Evolutionary conservation across 1,140 invertebrate species (phyloP).

Genomic region (Euura lappo): DNA sequence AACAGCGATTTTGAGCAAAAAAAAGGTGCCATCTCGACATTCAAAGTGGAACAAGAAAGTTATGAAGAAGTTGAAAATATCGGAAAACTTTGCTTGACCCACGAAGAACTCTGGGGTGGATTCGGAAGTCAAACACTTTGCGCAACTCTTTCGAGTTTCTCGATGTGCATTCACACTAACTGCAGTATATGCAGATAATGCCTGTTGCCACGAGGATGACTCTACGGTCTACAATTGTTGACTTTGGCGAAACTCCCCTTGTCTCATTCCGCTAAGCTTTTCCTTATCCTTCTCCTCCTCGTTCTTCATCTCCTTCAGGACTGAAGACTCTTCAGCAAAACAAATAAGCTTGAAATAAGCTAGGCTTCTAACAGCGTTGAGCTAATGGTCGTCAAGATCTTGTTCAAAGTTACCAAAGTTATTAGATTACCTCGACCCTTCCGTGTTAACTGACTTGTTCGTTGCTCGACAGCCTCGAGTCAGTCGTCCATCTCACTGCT

Average conservation of each 20-base stretch:
- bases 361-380: neutral
- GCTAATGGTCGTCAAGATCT: neutral
- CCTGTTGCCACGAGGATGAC: neutral
- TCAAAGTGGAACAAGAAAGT: too few relatives aligned
- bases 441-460: neutral
- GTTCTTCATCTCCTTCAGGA: neutral
- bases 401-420: neutral
- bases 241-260: neutral
- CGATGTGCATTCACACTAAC: neutral
- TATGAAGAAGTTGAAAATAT: neutral
- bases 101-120: neutral
- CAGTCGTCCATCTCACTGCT: neutral
- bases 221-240: neutral
- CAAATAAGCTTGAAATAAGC: slow-evolving; percentile 2
- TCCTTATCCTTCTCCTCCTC: neutral
- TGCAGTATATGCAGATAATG: neutral
- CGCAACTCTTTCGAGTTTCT: neutral
- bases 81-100: neutral
- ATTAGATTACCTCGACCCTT: neutral
- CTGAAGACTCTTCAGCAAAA: neutral
- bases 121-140: neutral
- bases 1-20: too few relatives aligned
- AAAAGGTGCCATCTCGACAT: too few relatives aligned
- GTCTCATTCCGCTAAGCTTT: too few relatives aligned
- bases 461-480: neutral